Evolutionary conservation across 2,888 invertebrate genomes (phyloP).

Genomic region (Andrena haemorrhoa): DNA sequence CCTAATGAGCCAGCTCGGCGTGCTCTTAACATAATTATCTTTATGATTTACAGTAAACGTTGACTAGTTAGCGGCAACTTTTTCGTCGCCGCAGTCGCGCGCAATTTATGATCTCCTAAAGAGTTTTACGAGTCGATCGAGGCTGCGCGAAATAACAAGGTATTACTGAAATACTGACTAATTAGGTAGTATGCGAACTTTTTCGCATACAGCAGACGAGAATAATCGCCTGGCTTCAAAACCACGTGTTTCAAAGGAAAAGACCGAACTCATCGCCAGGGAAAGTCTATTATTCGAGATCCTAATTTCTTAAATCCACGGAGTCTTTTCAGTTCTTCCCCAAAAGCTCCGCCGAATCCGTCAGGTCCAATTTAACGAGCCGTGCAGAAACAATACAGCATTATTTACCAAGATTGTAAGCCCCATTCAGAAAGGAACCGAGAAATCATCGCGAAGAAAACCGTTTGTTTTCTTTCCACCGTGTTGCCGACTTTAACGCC

Average conservation of each 20-base stretch:
- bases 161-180: not conserved
- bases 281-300: slow-evolving; percentile 7
- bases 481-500: slow-evolving; percentile 31
- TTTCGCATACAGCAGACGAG: not conserved
- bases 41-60: slow-evolving; percentile 67
- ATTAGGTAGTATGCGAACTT: not conserved
- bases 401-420: slow-evolving; percentile 27
- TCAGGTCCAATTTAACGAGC: slow-evolving; percentile 20
- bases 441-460: slow-evolving; percentile 20
- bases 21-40: slow-evolving; percentile 66
- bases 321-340: not conserved
- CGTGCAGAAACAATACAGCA: slow-evolving; percentile 35
- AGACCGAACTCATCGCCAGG: not conserved
- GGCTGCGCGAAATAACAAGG: not conserved
- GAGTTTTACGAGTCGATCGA: slow-evolving; percentile 14
- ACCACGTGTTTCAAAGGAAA: not conserved
- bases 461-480: slow-evolving; percentile 39
- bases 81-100: not conserved
- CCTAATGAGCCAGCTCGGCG: slow-evolving; percentile 63
- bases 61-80: slow-evolving; percentile 28
- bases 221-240: not conserved
- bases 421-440: not conserved
- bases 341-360: not conserved
- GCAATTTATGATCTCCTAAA: slow-evolving; percentile 12
- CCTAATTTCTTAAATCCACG: slow-evolving; percentile 28